These are phyloP conservation scores for Pseudomyrmex pallidus DNA, from an alignment of 1,140 invertebrate genomes.

Conservation along the genomic window DNA sequence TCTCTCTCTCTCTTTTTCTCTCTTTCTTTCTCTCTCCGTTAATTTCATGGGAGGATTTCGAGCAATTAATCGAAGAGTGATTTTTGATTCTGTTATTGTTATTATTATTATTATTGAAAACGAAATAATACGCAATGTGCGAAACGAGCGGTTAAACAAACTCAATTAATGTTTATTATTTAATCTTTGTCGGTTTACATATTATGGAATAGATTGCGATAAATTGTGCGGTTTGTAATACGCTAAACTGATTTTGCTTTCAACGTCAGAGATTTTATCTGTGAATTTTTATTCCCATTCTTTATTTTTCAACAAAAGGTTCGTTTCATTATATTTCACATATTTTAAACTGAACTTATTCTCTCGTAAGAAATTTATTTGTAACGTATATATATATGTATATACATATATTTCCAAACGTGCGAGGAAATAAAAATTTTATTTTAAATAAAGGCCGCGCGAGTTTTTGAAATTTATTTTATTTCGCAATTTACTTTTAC, in stretches of 20 bases:
- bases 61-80: slow-evolving; percentile 13
- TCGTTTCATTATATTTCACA: too few relatives aligned
- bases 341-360: slow-evolving; percentile 18
- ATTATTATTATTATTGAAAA: slow-evolving; percentile 38
- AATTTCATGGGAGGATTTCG: slow-evolving; percentile 24
- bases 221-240: neutral
- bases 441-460: neutral
- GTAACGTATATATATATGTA: too few relatives aligned
- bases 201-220: too few relatives aligned
- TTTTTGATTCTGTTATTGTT: slow-evolving; percentile 20
- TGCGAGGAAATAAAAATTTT: neutral
- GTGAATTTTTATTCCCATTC: too few relatives aligned
- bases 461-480: neutral
- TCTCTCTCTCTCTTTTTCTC: neutral
- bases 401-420: neutral
- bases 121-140: slow-evolving; percentile 26
- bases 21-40: neutral
- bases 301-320: too few relatives aligned
- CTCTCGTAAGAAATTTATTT: neutral
- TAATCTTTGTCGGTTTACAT: slow-evolving; percentile 17
- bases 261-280: too few relatives aligned
- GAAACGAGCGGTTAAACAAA: slow-evolving; percentile 30
- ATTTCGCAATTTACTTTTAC: neutral
- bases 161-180: slow-evolving; percentile 48
- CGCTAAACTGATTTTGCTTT: slow-evolving; percentile 2